Evolutionary conservation across 2,797 vertebrate genomes (phyloP).

Genomic region (Danio tinwini): DNA sequence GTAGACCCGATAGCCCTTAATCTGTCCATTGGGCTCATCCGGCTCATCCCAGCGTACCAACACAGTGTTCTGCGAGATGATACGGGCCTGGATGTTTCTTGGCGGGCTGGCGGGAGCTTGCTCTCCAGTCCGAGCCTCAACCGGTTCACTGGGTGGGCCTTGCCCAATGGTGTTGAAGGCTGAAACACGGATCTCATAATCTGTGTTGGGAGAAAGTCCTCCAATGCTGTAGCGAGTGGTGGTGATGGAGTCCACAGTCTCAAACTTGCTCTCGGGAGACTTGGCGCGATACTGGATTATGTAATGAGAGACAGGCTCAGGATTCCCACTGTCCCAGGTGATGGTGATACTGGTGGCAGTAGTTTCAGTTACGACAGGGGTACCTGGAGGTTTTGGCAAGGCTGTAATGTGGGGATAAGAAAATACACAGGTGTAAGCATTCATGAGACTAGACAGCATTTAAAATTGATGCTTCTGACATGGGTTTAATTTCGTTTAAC

Average conservation of each 20-base stretch:
- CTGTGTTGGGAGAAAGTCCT: slow-evolving; percentile 96
- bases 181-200: slow-evolving; percentile 96
- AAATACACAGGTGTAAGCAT: neutral
- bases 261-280: slow-evolving; percentile 93
- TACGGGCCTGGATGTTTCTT: slow-evolving; percentile 91
- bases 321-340: slow-evolving; percentile 98
- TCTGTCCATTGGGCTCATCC: slow-evolving; percentile 96
- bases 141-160: slow-evolving; percentile 93
- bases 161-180: slow-evolving; percentile 97
- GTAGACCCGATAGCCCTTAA: slow-evolving; percentile 96
- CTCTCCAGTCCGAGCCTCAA: slow-evolving; percentile 93
- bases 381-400: slow-evolving; percentile 95
- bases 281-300: slow-evolving; percentile 97
- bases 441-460: neutral
- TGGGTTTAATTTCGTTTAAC: neutral
- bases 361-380: slow-evolving; percentile 94
- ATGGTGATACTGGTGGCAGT: slow-evolving; percentile 98
- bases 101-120: slow-evolving; percentile 96
- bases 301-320: slow-evolving; percentile 94
- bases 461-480: neutral
- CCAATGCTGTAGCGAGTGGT: slow-evolving; percentile 98
- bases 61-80: slow-evolving; percentile 95
- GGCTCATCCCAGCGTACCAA: slow-evolving; percentile 98
- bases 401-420: slow-evolving; percentile 74
- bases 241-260: slow-evolving; percentile 95